Conservation (phyloP, 2,113 vertebrate species). For the Neolamprologus sp. region DNA sequence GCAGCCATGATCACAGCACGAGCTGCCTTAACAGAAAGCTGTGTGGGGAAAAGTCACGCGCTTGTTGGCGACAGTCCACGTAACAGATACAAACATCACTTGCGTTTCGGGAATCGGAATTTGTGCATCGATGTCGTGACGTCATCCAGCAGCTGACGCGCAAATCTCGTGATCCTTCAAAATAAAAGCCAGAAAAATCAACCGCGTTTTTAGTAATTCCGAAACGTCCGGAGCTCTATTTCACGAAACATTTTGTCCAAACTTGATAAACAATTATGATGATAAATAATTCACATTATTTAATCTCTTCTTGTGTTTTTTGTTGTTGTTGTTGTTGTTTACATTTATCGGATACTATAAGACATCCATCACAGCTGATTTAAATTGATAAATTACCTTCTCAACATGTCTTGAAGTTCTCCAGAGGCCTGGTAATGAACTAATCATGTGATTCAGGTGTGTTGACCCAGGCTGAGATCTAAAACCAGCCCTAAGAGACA, state of each 20-base stretch:
- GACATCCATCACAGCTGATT: not conserved
- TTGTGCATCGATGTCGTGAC: not conserved
- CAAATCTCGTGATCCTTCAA: not conserved
- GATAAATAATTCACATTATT: not conserved
- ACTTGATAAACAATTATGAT: not conserved
- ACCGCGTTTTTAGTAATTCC: not conserved
- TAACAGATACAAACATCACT: fast-evolving
- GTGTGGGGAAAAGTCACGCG: not conserved
- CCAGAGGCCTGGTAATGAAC: not conserved
- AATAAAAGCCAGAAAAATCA: not conserved
- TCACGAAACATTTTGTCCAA: not conserved
- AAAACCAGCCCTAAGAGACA: not conserved
- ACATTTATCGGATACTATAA: not conserved
- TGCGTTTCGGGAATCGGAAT: not conserved
- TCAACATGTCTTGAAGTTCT: not conserved
- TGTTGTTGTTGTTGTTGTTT: not conserved
- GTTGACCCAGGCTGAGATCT: not conserved
- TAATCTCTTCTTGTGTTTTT: not conserved
- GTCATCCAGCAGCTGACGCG: not conserved
- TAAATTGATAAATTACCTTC: not conserved
- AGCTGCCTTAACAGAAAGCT: fast-evolving
- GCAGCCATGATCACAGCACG: not conserved
- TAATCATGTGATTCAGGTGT: not conserved
- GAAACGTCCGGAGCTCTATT: not conserved
- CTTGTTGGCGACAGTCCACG: not conserved